Percentiles rank a stretch among this genome's conserved stretches.
Evolutionary conservation across 2,113 vertebrate genomes (phyloP).

Genomic region (Arizona elegans): DNA sequence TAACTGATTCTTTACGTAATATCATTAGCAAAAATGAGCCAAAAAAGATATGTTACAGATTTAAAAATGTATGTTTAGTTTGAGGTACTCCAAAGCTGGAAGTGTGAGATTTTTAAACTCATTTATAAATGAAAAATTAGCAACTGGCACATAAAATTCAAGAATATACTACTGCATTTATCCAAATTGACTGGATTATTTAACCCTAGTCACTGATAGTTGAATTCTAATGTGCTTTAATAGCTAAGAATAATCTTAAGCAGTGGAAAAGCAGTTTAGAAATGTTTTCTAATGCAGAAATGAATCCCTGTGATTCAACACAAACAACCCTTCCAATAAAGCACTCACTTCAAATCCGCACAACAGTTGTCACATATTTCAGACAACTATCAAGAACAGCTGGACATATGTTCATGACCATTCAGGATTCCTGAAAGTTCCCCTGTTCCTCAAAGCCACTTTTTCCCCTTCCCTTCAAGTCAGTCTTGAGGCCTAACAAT

Average conservation of each 20-base stretch:
- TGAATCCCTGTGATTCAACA: background rate
- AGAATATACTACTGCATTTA: background rate
- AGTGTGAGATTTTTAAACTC: background rate
- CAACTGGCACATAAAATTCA: background rate
- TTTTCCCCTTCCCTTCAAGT: background rate
- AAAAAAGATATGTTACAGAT: background rate
- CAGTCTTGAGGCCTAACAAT: background rate
- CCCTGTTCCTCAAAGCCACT: background rate
- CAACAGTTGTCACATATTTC: background rate
- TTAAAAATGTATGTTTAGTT: background rate
- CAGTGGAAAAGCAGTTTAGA: background rate
- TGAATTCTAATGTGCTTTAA: background rate
- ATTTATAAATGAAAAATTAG: background rate
- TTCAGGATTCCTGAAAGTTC: background rate
- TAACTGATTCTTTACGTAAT: background rate
- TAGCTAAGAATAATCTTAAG: background rate
- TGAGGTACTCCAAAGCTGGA: background rate
- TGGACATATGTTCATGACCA: background rate
- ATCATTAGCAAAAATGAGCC: background rate
- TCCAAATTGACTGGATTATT: background rate
- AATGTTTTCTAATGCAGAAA: background rate
- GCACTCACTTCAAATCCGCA: background rate
- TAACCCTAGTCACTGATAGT: background rate
- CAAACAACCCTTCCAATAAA: background rate
- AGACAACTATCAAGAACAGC: background rate